Evolutionary conservation across 2,888 invertebrate genomes (phyloP), one percentile per base, ranked within the genome.

Genomic region (Augochlorella aurata): DNA sequence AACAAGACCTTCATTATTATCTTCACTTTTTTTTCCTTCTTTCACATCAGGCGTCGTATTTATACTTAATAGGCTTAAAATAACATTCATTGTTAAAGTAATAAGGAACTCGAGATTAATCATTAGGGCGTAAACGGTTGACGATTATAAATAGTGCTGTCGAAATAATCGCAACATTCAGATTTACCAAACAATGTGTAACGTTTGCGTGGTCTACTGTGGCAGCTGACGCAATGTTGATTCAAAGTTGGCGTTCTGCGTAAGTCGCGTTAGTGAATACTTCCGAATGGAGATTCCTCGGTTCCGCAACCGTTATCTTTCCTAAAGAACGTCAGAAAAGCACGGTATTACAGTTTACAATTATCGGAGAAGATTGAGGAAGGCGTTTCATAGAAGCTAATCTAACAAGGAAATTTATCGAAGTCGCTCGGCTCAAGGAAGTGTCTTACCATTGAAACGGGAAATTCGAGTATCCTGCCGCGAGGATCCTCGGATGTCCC

Each of bases 171-270:
- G 21, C 21, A 21, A 5, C 21, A 54, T 54, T 54, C 21, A 54
- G 14, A 21, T 54, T 7, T 5, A 14, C 21, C 21, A 24, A 24
- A 54, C 24, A 49, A 24, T 58, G 44, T 21, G 70, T 70, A 70
- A 70, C 45, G 58, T 58, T 70, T 24, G 52, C 70, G 54, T 45
- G 70, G 54, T 58, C 10, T 45, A 54, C 18, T 21, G 29, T 10
- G 38, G 9, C 49, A 79, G 14, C 58, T 81, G 81, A 79, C 44
- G 81, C 69, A 79, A 81, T 8, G 52, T 14, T 29, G 38, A 49
- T 70, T 68, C 58, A 54, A 75, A 70, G 54, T 81, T 72, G 67
- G 68, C 75, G 67, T 50, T 44, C 47, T 54, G 29, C 16, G 44
- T 49, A 52, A 50, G 38, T 63, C 18, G 45, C 21, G 16, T 73